Percentiles rank a stretch among this genome's conserved stretches.
Conservation (phyloP, 2,888 invertebrate species). For the Eupithecia dodoneata region DNA sequence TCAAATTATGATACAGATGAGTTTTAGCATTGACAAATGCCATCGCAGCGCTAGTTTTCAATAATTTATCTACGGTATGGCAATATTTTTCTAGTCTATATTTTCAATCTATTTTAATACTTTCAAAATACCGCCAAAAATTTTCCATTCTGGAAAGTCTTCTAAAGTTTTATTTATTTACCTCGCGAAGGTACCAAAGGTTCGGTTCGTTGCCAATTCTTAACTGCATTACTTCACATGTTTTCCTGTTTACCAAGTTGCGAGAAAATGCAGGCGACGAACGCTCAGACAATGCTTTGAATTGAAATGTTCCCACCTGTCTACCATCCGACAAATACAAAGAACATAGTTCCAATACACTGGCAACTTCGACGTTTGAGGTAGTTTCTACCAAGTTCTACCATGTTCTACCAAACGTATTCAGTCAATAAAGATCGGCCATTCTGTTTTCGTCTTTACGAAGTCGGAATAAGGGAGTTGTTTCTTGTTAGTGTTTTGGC, state of each 20-base stretch:
- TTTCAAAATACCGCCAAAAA: background rate
- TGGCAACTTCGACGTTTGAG: slow-evolving; percentile 53
- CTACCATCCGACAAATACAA: slow-evolving; percentile 49
- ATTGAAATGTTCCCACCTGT: slow-evolving; percentile 49
- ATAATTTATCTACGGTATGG: background rate
- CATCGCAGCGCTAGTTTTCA: background rate
- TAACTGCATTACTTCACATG: slow-evolving; percentile 29
- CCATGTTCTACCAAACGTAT: slow-evolving; percentile 42
- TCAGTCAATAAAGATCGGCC: background rate
- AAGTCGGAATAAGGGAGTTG: background rate
- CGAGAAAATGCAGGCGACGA: slow-evolving; percentile 31
- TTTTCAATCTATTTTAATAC: background rate
- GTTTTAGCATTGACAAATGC: background rate
- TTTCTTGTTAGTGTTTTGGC: background rate
- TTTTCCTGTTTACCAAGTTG: slow-evolving; percentile 37
- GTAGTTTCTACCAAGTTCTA: slow-evolving; percentile 26
- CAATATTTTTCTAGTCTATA: background rate
- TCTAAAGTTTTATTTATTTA: slow-evolving; percentile 18
- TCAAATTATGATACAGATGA: background rate
- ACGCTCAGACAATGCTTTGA: slow-evolving; percentile 29
- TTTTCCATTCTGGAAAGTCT: background rate
- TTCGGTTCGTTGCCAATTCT: slow-evolving; percentile 26
- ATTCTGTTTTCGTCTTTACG: background rate
- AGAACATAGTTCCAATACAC: slow-evolving; percentile 55
- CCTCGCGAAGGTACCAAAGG: slow-evolving; percentile 13